phyloP scores from a whole-genome alignment of 2,888 invertebrate genomes.

The Philonicus albiceps region DNA sequence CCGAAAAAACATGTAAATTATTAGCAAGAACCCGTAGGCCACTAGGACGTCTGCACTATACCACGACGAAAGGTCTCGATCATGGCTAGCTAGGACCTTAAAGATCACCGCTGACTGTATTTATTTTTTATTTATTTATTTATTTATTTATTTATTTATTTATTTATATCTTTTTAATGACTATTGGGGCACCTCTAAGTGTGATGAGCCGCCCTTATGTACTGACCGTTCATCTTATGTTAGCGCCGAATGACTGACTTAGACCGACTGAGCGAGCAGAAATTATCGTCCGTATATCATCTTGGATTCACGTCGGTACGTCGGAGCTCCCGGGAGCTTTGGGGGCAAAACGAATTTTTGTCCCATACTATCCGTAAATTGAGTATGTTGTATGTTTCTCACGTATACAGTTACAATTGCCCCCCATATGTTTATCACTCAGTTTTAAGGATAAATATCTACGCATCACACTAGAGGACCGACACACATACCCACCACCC shows the following conservation, averaged over 20 bases:
- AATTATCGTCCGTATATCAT: conserved; percentile 51
- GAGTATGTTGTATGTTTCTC: conserved; percentile 38
- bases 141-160: too few species aligned
- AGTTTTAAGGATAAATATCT: conserved; percentile 46
- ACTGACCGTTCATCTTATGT: conserved; percentile 53
- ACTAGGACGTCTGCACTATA: neutral
- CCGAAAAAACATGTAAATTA: neutral
- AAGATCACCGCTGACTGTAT: neutral
- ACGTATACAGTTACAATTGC: conserved; percentile 35
- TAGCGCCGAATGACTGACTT: conserved; percentile 64
- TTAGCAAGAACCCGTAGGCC: neutral
- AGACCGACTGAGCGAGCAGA: conserved; percentile 59
- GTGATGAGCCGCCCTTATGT: neutral
- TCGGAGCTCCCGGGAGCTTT: neutral
- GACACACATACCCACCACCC: conserved; percentile 21
- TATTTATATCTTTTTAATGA: neutral
- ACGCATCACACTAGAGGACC: conserved; percentile 45
- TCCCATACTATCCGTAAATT: conserved; percentile 5
- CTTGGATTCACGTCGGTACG: conserved; percentile 46
- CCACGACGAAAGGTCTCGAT: neutral
- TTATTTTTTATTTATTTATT: too few species aligned
- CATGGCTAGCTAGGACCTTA: neutral
- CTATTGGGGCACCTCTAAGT: neutral
- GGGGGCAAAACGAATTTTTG: neutral
- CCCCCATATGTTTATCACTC: conserved; percentile 40